Evolutionary conservation across 2,113 vertebrate genomes (phyloP).

Genomic region (Silurus glanis): DNA sequence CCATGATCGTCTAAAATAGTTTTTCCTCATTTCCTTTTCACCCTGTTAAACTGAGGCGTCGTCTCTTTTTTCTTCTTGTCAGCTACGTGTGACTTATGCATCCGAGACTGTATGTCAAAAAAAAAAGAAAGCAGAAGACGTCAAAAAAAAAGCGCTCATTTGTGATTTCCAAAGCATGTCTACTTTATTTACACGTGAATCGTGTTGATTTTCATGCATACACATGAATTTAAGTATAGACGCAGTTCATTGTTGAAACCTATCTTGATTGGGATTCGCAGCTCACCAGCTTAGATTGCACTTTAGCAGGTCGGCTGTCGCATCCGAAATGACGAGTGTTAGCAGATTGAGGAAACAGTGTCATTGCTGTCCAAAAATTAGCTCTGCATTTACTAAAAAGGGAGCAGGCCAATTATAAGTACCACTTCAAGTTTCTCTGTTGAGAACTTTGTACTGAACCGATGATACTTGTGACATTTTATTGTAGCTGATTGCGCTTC

Average conservation of each 20-base stretch:
- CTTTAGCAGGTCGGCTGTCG: background rate
- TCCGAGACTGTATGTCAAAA: background rate
- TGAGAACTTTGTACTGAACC: conserved; percentile 1
- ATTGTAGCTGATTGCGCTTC: background rate
- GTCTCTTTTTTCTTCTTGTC: conserved; percentile 2
- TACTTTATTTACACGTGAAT: background rate
- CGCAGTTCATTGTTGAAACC: background rate
- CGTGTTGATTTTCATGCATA: background rate
- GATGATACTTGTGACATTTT: background rate
- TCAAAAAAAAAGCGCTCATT: background rate
- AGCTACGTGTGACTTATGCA: conserved; percentile 15
- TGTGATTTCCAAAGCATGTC: background rate
- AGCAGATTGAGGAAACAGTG: conserved; percentile 24
- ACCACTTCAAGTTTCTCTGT: background rate
- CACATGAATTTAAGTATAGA: background rate
- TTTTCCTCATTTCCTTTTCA: background rate
- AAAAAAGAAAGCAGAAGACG: background rate
- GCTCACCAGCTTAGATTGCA: background rate
- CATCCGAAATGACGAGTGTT: background rate
- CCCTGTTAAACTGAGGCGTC: background rate
- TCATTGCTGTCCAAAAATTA: conserved; percentile 21
- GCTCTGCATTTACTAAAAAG: conserved; percentile 17
- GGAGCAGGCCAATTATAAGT: background rate
- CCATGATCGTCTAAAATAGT: background rate
- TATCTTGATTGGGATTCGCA: conserved; percentile 5